A percentile compares a stretch with the other conserved stretches of the same genome.
Conservation (phyloP, 2,797 vertebrate genomes). For the Potorous gilbertii region DNA sequence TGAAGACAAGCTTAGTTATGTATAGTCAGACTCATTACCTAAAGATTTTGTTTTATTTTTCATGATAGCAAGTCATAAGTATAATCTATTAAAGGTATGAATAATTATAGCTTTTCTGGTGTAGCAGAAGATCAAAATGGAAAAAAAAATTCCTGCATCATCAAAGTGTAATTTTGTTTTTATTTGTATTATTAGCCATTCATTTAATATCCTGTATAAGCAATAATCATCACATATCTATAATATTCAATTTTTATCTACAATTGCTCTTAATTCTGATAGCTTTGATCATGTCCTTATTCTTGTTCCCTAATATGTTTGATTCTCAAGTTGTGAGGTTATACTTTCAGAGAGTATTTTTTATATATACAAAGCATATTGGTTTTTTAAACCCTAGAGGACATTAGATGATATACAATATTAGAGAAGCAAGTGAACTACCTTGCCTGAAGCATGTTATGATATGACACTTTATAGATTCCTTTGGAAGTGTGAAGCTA, state of each 20-base stretch:
- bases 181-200: slow-evolving; percentile 37
- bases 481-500: slow-evolving; percentile 43
- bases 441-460: slow-evolving; percentile 22
- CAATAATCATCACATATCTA: slow-evolving; percentile 28
- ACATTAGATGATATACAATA: slow-evolving; percentile 42
- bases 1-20: too few relatives aligned
- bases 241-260: slow-evolving; percentile 56
- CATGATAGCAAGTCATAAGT: too few relatives aligned
- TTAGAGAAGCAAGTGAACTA: neutral
- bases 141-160: slow-evolving; percentile 12
- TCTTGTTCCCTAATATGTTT: slow-evolving; percentile 61
- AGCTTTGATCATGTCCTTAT: slow-evolving; percentile 50
- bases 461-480: slow-evolving; percentile 4
- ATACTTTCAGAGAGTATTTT: slow-evolving; percentile 61
- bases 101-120: too few relatives aligned
- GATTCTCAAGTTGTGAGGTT: slow-evolving; percentile 73
- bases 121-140: slow-evolving; percentile 30
- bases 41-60: too few relatives aligned
- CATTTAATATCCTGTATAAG: slow-evolving; percentile 38
- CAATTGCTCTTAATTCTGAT: slow-evolving; percentile 58
- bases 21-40: too few relatives aligned
- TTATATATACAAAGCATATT: slow-evolving; percentile 55
- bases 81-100: too few relatives aligned
- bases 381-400: slow-evolving; percentile 48
- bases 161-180: slow-evolving; percentile 8